Evolutionary conservation across 2,888 invertebrate species (phyloP).

Genomic region (Seira musarum): DNA sequence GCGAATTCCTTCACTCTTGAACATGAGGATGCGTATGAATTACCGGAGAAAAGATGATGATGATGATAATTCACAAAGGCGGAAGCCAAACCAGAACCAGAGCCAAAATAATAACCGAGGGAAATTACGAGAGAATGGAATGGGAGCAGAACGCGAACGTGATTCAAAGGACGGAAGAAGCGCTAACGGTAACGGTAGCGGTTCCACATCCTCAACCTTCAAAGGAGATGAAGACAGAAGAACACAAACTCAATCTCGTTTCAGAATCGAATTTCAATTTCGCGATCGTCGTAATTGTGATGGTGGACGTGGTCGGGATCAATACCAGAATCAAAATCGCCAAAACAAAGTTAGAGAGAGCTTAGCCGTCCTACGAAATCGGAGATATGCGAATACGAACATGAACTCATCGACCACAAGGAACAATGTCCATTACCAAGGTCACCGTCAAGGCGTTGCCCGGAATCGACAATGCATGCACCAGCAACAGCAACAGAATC

Average conservation of each 20-base stretch:
- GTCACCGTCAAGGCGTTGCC: slow-evolving; percentile 48
- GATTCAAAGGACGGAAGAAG: not conserved
- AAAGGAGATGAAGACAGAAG: too few species aligned
- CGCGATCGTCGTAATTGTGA: too few species aligned
- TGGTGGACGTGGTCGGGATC: too few species aligned
- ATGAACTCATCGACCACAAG: too few species aligned
- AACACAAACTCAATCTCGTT: too few species aligned
- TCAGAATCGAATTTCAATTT: too few species aligned
- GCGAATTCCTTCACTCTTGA: not conserved
- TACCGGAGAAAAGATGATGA: too few species aligned
- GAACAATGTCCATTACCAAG: too few species aligned
- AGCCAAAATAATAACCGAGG: not conserved
- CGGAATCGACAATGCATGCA: slow-evolving; percentile 44
- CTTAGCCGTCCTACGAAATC: slow-evolving; percentile 38
- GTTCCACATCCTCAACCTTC: not conserved
- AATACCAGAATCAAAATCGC: not conserved
- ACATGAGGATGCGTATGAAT: too few species aligned
- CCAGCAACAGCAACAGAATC: not conserved
- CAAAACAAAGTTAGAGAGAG: slow-evolving; percentile 44
- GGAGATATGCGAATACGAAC: not conserved
- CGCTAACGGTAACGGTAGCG: too few species aligned
- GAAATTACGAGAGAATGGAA: not conserved
- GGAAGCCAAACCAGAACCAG: not conserved
- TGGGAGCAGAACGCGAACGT: not conserved
- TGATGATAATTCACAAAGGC: not conserved